Evolutionary conservation across 2,113 vertebrate genomes (phyloP), one percentile per base, ranked within the genome.

Genomic region (Sinosuthora webbiana): DNA sequence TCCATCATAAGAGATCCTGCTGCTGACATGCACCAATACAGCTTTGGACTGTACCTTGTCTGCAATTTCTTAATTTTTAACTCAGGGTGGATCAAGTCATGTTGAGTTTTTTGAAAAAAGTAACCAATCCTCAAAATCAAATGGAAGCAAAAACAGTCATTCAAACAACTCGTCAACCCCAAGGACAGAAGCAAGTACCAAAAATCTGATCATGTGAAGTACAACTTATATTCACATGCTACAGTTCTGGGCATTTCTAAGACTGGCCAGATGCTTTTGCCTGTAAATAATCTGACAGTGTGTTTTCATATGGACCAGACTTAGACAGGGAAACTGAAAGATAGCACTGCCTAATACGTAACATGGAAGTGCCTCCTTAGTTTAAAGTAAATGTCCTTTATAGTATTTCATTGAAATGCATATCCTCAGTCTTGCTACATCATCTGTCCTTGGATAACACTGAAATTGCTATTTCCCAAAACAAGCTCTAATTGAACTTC

Each of bases 401-500:
- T 1, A 73, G 11, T 41, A 65, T 75, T 93, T 95, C 5, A 81
- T 59, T 35, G 69, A 80, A 82, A 88, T 14, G 15, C 23, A 35
- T 37, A 45, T 31, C 50, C 11, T 92, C 57, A 62, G 80, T 44
- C 83, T 50, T 87, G 37, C 47, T 71, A 87, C 13, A 24, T 92
- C 63, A 83, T 59, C 52, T 93, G 64, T 81, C 92, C 87, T 94
- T 93, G 49, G 47, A 78, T 93, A 92, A 90, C 89, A 84, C 27
- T 41, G 2, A 80, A 94, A 94, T 62, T 87, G 28, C 56, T 75
- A 76, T 70, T 89, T 77, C 70, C 89, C 56, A 71, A 76, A 77
- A 60, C 45, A 78, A 74, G 45, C 33, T 81, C 75, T 77, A n/a
- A 89, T 71, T 89, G 75, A 94, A 86, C 69, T 94, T 97, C 55